These are phyloP conservation scores for Tribolium madens DNA, from an alignment of 1,140 invertebrate species.

Conservation along the genomic window DNA sequence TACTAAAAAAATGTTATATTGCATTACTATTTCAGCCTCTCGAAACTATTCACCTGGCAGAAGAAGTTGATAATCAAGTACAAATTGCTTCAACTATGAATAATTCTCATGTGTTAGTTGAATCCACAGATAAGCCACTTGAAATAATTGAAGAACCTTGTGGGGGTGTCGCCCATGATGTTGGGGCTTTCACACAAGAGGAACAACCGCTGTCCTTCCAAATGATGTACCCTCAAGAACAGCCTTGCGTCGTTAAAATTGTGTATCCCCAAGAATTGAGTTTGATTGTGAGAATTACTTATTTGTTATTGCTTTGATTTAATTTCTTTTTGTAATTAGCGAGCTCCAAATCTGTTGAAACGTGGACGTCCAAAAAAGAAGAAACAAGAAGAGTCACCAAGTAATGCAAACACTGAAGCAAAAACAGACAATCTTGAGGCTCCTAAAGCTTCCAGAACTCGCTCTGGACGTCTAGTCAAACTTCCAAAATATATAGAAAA, in stretches of 20 bases:
- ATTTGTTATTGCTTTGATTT: conserved; percentile 1
- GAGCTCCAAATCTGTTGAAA: conserved; percentile 36
- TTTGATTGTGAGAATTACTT: conserved; percentile 52
- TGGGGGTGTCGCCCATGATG: background rate
- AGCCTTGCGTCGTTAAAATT: conserved; percentile 47
- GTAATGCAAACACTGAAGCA: conserved; percentile 25
- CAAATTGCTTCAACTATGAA: background rate
- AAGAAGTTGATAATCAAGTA: background rate
- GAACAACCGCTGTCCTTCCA: background rate
- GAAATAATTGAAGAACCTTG: conserved; percentile 3
- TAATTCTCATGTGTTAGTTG: background rate
- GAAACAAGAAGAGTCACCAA: conserved; percentile 30
- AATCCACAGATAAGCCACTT: background rate
- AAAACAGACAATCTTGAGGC: conserved; percentile 10
- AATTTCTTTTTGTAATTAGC: conserved; percentile 45
- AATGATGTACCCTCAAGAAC: background rate
- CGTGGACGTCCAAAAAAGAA: conserved; percentile 58
- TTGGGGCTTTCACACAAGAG: too few relatives aligned
- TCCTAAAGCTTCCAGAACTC: conserved; percentile 56
- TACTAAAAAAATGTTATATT: background rate
- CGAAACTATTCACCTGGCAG: conserved; percentile 1
- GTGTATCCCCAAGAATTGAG: conserved; percentile 61
- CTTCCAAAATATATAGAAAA: conserved; percentile 61
- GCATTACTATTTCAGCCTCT: background rate
- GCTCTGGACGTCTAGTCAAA: conserved; percentile 60